Evolutionary conservation across 2,113 vertebrate genomes (phyloP), one percentile per base, ranked within the genome.

Genomic region (Poeciliopsis prolifica): DNA sequence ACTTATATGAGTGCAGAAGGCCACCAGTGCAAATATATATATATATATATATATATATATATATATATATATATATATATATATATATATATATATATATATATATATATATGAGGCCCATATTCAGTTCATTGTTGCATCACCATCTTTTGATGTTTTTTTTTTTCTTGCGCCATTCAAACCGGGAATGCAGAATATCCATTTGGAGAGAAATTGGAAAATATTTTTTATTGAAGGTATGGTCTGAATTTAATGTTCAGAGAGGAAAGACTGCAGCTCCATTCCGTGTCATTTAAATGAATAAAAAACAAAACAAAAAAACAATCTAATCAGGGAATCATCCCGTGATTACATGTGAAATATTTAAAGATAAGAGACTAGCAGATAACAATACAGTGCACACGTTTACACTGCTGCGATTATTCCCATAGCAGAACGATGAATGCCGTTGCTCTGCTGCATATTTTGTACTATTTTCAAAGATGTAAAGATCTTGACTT

Each of bases 121-220:
- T 31, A 68, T 83, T 62, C 51, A 60, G 42, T 74, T 70, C 44
- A 62, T 61, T 61, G 72, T 75, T 85, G 68, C 75, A 68, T 68
- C 73, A 72, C 22, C 33, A 19, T 33, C 30, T 5, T 68, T 40
- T 28, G 28, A 58, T 37, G 65, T 64, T 8, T 42, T 61, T 29
- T 31, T 17, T 71, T n/a, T 72, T 15, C 13, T 65, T 69, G 28
- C 9, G 75, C 28, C 4, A 3, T 35, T 65, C 9, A 65, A 9
- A 65, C 5, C 7, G 17, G 10, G 30, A 30, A 7, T 33, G 62
- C 15, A 15, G 12, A 14, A 42, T 42, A 42, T 42, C 40, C 40
- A 42, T 42, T 42, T 42, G 40, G 14, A 42, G 40, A 42, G 40
- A 15, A 42, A 42, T 42, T 42, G 40, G 40, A 15, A 13, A 42